Percentiles rank a stretch among this genome's conserved stretches.
Evolutionary conservation across 2,113 vertebrate species (phyloP).

Genomic region (Turdus rufiventris): DNA sequence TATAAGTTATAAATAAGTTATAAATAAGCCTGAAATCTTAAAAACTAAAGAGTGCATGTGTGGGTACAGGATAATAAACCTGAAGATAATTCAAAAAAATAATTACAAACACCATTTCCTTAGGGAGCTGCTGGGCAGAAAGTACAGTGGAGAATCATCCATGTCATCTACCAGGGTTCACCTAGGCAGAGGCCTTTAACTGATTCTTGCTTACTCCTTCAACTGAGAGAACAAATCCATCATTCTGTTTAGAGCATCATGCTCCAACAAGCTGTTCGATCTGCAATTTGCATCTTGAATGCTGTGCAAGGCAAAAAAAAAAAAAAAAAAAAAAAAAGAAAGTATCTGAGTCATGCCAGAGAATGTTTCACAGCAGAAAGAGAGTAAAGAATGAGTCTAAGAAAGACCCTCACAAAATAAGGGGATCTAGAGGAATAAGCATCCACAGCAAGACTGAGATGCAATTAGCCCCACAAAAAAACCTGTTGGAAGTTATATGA

Average conservation of each 20-base stretch:
- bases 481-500: not conserved
- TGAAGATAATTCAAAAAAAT: not conserved
- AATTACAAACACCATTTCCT: not conserved
- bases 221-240: not conserved
- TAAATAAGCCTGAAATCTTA: conserved; percentile 15
- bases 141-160: not conserved
- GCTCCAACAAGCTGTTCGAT: not conserved
- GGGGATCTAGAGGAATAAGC: not conserved
- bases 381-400: not conserved
- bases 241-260: not conserved
- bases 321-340: not conserved
- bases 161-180: not conserved
- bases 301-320: not conserved
- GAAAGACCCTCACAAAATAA: not conserved
- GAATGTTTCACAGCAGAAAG: not conserved
- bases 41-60: not conserved
- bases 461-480: not conserved
- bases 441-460: not conserved
- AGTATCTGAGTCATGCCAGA: not conserved
- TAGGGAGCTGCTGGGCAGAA: not conserved
- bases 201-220: not conserved
- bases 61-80: not conserved
- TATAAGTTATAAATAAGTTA: too few species aligned
- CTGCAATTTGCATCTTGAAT: not conserved
- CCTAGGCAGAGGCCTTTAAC: not conserved